phyloP scores from a whole-genome alignment of 2,797 vertebrate genomes.

The Pangasius krempfi region DNA sequence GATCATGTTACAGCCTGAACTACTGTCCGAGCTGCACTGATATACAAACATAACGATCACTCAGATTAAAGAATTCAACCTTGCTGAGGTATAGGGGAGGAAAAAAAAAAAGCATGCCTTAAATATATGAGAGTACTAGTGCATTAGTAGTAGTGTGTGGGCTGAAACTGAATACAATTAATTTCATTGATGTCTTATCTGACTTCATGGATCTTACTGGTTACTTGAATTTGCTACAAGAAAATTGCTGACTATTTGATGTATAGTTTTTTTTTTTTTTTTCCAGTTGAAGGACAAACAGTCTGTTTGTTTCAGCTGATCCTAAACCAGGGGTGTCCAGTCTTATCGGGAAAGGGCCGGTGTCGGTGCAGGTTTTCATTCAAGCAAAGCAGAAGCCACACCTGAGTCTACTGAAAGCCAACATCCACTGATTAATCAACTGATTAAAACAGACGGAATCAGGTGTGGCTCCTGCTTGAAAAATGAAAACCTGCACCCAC shows the following conservation, averaged over 20 bases:
- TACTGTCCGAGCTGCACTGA: background rate
- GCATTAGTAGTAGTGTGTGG: too few relatives aligned
- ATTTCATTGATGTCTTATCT: background rate
- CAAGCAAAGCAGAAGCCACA: too few relatives aligned
- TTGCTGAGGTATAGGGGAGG: too few relatives aligned
- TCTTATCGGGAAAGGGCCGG: too few relatives aligned
- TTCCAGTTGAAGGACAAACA: background rate
- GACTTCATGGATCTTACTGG: background rate
- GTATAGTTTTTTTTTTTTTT: background rate
- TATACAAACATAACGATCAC: background rate
- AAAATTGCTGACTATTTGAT: background rate
- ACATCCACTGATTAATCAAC: too few relatives aligned
- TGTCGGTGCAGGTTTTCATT: too few relatives aligned
- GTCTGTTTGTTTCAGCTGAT: background rate
- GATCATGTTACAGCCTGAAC: background rate
- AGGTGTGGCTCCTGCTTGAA: too few relatives aligned
- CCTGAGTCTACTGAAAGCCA: too few relatives aligned
- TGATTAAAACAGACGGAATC: too few relatives aligned
- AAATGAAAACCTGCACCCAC: too few relatives aligned
- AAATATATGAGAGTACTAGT: background rate
- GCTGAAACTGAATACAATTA: background rate
- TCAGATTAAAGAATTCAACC: background rate
- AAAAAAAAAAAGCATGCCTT: background rate
- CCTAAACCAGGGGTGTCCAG: too few relatives aligned
- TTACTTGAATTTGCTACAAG: background rate